Evolutionary conservation across 2,888 invertebrate genomes (phyloP), one percentile per base, ranked within the genome.

Genomic region (Rugalucina vietnamica): DNA sequence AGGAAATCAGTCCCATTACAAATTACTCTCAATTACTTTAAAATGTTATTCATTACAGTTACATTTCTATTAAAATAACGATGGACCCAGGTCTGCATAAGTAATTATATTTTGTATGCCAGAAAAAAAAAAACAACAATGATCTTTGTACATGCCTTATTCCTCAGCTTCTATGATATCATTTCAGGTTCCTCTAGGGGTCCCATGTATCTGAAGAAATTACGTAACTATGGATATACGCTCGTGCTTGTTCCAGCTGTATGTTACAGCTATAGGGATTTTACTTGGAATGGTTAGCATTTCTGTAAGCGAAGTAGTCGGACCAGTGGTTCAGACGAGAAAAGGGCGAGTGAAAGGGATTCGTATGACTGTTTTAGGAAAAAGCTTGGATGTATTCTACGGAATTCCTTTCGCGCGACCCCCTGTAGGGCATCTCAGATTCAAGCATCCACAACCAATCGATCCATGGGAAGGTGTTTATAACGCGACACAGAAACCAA

Each of bases 401-500:
- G 94, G 95, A 8, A 95, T 95, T 76, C 95, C 95, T 2, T 95
- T 90, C 88, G 95, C 95, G 12, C 92, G 93, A 84, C 94, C 87
- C 97, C 97, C 84, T 97, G 97, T 81, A 97, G 98, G 95, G 10
- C 90, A 92, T 24, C 90, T 93, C 43, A 88, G 94, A 39, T 95
- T 94, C 82, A 91, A 89, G 76, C 93, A 91, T 74, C 94, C 95
- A 0, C 81, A 89, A 69, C 94, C 93, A 1, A 87, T 84, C 5
- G 94, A 94, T 54, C 88, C 88, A 1, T 94, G 94, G 94, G 60
- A 81, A 5, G 93, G 91, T 96, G 92, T 98, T 97, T 83, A 97
- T 85, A 98, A 98, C 95, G 97, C 98, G 49, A 98, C 98, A 21
- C 96, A 96, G 93, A 96, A 96, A 94, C 98, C 98, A 87, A 98